Evolutionary conservation across 2,797 vertebrate genomes (phyloP), one percentile per base, ranked within the genome.

Genomic region (Microhierax caerulescens): DNA sequence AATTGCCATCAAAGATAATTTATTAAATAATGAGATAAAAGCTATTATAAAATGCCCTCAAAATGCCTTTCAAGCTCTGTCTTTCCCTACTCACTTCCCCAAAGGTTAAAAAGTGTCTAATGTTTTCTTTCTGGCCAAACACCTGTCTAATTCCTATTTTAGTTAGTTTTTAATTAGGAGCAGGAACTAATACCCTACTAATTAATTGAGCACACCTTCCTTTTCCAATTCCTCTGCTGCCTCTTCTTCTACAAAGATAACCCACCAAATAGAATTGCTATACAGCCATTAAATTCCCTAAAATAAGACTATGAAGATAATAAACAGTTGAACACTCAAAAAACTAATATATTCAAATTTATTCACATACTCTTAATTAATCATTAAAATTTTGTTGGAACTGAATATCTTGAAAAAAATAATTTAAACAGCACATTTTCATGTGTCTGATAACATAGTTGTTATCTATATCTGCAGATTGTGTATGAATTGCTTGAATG

Each of bases 131-230:
- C 92, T 93, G 85, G 45, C 91, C 80, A 97, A 98, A 95, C 85
- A 97, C 89, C 95, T 98, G 96, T 88, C 91, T 96, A 97, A 96
- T 95, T 95, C 78, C n/a, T 95, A 82, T 93, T 97, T 97, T 94
- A 91, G 83, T 88, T 95, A 95, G 75, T 81, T 96, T 97, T 97
- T 97, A 97, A 97, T 96, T 97, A 97, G 85, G 53, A 97, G 37
- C 63, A 97, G 92, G 81, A 92, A 82, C 88, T 97, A 96, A 96
- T 95, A 90, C 76, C 75, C 68, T 92, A 69, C 93, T 97, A 97
- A 98, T 97, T 98, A 98, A 97, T 85, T 95, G 74, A 80, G 67
- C 15, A 53, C 15, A 53, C 91, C 93, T 95, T 97, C 67, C 54
- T 95, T 90, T 84, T 82, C 74, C 67, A 90, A 16, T 95, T 92